Evolutionary conservation across 2,113 vertebrate genomes (phyloP).

Genomic region (Aptenodytes forsteri): DNA sequence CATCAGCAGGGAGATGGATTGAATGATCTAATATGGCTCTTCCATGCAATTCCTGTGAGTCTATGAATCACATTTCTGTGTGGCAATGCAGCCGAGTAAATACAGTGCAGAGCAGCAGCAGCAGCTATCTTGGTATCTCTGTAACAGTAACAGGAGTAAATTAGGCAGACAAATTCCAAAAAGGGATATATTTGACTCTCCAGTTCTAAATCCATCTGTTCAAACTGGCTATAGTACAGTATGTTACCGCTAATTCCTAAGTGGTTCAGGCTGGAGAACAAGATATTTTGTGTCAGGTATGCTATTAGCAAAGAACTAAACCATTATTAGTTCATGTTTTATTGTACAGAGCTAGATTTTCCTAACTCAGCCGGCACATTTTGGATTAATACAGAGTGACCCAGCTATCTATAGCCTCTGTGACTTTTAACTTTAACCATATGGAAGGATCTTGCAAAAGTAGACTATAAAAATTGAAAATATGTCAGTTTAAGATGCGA

Average conservation of each 20-base stretch:
- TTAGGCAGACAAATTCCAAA: constrained; percentile 67
- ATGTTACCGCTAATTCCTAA: constrained; percentile 35
- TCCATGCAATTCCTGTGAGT: constrained; percentile 61
- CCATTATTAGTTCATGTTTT: not conserved
- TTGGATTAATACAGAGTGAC: not conserved
- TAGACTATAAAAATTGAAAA: constrained; percentile 36
- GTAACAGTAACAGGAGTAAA: constrained; percentile 58
- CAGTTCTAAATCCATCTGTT: constrained; percentile 72
- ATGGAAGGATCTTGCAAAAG: constrained; percentile 33
- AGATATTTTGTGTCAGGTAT: constrained; percentile 24
- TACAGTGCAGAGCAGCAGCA: constrained; percentile 50
- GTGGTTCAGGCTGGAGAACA: constrained; percentile 22
- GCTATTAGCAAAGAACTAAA: constrained; percentile 26
- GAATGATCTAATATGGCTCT: constrained; percentile 66
- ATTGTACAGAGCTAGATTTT: not conserved
- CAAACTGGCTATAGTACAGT: constrained; percentile 55
- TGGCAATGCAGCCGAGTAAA: constrained; percentile 57
- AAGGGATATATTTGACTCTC: constrained; percentile 67
- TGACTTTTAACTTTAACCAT: constrained; percentile 54
- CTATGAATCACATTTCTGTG: constrained; percentile 64
- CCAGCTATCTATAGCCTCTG: constrained; percentile 29
- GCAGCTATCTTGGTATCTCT: constrained; percentile 54
- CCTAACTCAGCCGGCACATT: not conserved
- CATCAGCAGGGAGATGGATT: constrained; percentile 53
- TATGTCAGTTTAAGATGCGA: constrained; percentile 29